phyloP scores from a whole-genome alignment of 2,797 vertebrate genomes.

The Pyrrhura leucotis region DNA sequence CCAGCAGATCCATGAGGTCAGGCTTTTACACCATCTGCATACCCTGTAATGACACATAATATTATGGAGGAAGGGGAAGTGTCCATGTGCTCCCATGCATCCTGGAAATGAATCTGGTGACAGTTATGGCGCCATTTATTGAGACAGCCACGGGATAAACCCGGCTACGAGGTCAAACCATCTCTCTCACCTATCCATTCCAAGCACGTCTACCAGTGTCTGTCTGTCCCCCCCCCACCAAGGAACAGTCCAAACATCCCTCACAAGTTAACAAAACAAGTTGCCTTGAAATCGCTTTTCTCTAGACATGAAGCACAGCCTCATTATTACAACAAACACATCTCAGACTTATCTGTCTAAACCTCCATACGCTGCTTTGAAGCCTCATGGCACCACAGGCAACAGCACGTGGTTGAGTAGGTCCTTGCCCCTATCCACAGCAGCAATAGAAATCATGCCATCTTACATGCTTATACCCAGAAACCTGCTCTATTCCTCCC shows the following conservation, averaged over 20 bases:
- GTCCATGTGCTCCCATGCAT: background rate
- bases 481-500: background rate
- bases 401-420: background rate
- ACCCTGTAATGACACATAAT: background rate
- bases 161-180: background rate
- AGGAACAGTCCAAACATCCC: background rate
- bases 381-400: background rate
- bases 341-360: background rate
- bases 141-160: background rate
- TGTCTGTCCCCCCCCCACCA: background rate
- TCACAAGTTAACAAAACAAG: background rate
- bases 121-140: rapidly evolving
- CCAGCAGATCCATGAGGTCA: rapidly evolving
- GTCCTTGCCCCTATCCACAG: background rate
- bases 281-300: background rate
- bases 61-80: background rate
- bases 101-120: background rate
- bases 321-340: background rate
- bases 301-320: background rate
- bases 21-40: background rate
- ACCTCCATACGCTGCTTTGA: background rate
- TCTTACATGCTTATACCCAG: background rate
- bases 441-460: background rate
- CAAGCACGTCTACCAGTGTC: background rate
- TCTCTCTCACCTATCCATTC: background rate